Base-by-base conservation (phyloP, 2,797 vertebrate genomes). In the Pseudochirops cupreus region DNA sequence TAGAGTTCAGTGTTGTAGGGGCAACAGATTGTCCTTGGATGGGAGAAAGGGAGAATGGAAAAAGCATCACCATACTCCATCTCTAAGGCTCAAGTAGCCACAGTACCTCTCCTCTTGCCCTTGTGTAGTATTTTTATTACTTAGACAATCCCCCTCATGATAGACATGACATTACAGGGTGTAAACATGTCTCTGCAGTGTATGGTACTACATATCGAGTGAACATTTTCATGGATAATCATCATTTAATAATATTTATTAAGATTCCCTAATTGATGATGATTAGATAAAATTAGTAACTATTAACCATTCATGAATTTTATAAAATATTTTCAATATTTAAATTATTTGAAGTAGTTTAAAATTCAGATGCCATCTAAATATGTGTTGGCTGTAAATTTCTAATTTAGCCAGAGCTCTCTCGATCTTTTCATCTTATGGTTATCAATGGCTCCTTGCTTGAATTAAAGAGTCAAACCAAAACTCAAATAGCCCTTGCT, bases 251-350 rank as follows among this genome's bases (percentile, higher is more conserved):
- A 82, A 26, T 46, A 82, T 82, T 82, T 82, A 26, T 46, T 39
- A 26, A 2, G 52, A 33, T 82, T 54, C 52, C 56, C 18, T 82
- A 59, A 91, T 74, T 52, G 4, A 74, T 29, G 3, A 5, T 55
- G 0, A 33, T 58, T 55, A 91, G n/a, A 89, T 91, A 95, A 94
- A 91, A 91, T 91, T 91, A 91, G 53, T 54, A 46, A 82, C 26
- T 55, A 91, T 56, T 5, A 53, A n/a, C 0, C 91, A 56, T 26
- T 91, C 59, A 50, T 91, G 18, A 33, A 33, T 53, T 95, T 92
- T 90, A 29, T 4, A 92, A 95, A 96, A 91, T 0, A 62, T 62
- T 62, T 94, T 94, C 89, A 90, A 95, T 91, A 93, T 94, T 91
- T 5, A 91, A 58, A 92, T 55, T 29, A 54, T 62, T 31, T 92